Base-by-base conservation (phyloP, 2,888 invertebrate genomes). In the Cynaeus angustus region DNA sequence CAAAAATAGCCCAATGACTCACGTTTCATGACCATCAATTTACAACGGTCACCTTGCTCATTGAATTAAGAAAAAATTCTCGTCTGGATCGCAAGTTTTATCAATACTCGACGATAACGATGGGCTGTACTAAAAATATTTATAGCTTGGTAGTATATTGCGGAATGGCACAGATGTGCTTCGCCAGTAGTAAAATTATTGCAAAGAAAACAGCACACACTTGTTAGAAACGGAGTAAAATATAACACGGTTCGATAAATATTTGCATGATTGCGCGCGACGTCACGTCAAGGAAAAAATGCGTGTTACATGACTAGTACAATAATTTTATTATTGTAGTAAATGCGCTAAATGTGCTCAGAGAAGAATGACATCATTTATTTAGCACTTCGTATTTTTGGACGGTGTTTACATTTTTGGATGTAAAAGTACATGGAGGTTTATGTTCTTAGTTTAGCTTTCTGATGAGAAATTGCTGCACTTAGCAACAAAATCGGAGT, bases 171-270 rank as follows among this genome's bases (percentile, higher is more conserved):
- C 14, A 52, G 53, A 3, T 59, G 43, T n/a, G 21, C 21, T 21
- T 21, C 21, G 21, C 1, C 9, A 45, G 12, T 13, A 53, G 45
- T 45, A 37, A 43, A 58, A 43, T 43, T 28, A 26, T 45, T 30
- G n/a, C 30, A 26, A n/a, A 43, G 21, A 21, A 21, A 53, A 55
- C 14, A 7, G 37, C 33, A 45, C 46, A 46, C 46, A 45, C 45
- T 45, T 16, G 46, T 30, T 59, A n/a, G 9, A 13, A 41, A n/a
- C 37, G n/a, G 26, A 48, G 48, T 48, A 61, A 61, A 46, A 61
- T 61, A 48, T 21, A 48, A 48, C 52, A 41, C 28, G 65, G 55
- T 45, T 53, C 30, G 45, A 55, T 65, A 65, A 65, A 65, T 65
- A 65, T 65, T 65, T 53, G 55, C 65, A 43, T 45, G 41, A 26